Percentiles rank a stretch among this genome's conserved stretches.
Conservation (phyloP, 1,140 invertebrate genomes). For the Drosophila persimilis region DNA sequence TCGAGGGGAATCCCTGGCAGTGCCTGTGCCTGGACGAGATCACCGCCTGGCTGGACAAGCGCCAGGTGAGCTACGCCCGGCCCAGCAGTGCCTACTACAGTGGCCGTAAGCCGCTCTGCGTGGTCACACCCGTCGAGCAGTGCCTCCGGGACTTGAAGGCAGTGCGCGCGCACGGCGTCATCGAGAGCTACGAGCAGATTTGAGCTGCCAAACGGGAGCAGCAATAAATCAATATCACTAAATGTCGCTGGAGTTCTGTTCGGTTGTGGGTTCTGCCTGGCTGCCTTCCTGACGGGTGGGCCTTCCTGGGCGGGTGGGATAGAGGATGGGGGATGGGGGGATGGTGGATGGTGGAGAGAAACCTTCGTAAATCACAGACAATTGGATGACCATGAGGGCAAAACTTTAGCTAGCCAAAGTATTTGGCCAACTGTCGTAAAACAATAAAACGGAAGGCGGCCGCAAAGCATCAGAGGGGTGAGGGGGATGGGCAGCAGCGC, state of each 20-base stretch:
- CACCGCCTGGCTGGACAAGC: constrained; percentile 51
- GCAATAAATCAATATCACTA: constrained; percentile 75
- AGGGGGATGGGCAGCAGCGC: too few relatives aligned
- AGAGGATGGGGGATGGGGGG: neutral
- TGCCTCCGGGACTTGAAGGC: constrained; percentile 55
- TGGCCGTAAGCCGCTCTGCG: constrained; percentile 67
- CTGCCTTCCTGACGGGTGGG: neutral
- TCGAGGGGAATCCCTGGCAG: constrained; percentile 81
- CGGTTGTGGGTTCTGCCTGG: constrained; percentile 31
- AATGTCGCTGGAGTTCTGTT: constrained; percentile 48
- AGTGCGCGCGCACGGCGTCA: constrained; percentile 54
- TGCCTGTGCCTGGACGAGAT: constrained; percentile 73
- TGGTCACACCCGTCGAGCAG: constrained; percentile 62
- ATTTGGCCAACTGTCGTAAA: constrained; percentile 79
- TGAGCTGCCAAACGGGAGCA: constrained; percentile 23
- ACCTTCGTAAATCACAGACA: constrained; percentile 74
- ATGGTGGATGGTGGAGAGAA: neutral
- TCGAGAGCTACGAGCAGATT: constrained; percentile 60
- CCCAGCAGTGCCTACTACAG: constrained; percentile 59
- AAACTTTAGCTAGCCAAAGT: constrained; percentile 72
- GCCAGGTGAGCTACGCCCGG: constrained; percentile 51
- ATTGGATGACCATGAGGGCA: constrained; percentile 77
- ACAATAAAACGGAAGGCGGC: constrained; percentile 73
- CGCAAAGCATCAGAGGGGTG: constrained; percentile 22
- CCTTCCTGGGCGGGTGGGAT: too few relatives aligned